Evolutionary conservation across 2,797 vertebrate genomes (phyloP), one percentile per base, ranked within the genome.

Genomic region (Balearica regulorum): DNA sequence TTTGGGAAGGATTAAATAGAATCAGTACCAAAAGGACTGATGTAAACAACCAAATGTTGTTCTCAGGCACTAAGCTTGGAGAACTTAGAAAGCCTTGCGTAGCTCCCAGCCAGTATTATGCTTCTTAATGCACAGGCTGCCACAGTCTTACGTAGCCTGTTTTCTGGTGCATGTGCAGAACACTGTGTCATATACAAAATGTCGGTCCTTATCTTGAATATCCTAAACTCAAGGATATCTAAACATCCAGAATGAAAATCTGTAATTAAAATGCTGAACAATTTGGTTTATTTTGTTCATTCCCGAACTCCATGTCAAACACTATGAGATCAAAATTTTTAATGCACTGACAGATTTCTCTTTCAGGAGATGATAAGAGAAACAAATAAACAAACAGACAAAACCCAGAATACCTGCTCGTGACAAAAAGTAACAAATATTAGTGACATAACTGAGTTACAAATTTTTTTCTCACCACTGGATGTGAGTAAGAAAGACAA

Each of bases 221-320:
- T 60, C 13, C 26, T 62, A 20, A 3, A 35, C 4, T 3, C 14
- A 79, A 35, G 6, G 7, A 57, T 37, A 76, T 7, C 11, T 46
- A 39, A 58, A 8, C 1, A 48, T 79, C 29, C 44, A 64, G 28
- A 79, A 72, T 41, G 22, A 89, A 91, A 82, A 72, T 25, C 7
- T 92, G 3, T 5, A 53, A 39, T 76, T 83, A 79, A 82, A 76
- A 39, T 89, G 5, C 4, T 28, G 16, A 68, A 31, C 0, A 51
- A 43, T 28, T 54, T 64, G 3, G 5, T 16, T 81, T 51, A 16
- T 37, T 81, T 91, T 70, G 8, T 81, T 94, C 6, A 46, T 51
- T 69, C 1, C 1, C 16, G 3, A 33, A 3, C 4, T 21, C 11
- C 25, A 2, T 17, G 2, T 43, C 18, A 68, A 22, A 37, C 6